phyloP scores from a whole-genome alignment of 2,888 invertebrate genomes.

The Trachelus tabidus region DNA sequence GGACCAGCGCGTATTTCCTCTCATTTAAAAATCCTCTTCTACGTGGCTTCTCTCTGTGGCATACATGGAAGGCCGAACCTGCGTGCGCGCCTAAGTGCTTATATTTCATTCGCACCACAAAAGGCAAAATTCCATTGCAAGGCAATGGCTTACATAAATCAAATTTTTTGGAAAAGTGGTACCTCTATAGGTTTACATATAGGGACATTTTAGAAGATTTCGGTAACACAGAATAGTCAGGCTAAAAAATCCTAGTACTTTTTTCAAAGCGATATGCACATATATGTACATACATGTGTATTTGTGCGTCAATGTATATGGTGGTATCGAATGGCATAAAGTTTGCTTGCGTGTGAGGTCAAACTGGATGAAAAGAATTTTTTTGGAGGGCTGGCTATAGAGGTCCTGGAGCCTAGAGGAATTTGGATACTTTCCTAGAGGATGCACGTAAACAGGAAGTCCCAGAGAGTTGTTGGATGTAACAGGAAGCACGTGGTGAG shows the following conservation, averaged over 20 bases:
- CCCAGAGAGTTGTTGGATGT: not conserved
- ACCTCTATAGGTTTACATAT: not conserved
- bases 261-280: not conserved
- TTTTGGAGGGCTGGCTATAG: not conserved
- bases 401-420: not conserved
- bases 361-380: not conserved
- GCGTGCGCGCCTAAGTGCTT: not conserved
- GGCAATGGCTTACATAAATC: not conserved
- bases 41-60: not conserved
- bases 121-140: not conserved
- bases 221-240: not conserved
- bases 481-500: not conserved
- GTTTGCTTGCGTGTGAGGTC: not conserved
- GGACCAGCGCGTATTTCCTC: conserved; percentile 45
- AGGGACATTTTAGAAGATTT: not conserved
- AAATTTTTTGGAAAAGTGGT: not conserved
- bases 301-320: not conserved
- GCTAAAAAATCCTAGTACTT: not conserved
- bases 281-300: too few species aligned
- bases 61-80: not conserved
- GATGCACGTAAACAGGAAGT: not conserved
- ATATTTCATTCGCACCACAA: not conserved
- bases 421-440: not conserved
- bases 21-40: not conserved
- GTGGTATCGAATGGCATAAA: not conserved